Evolutionary conservation across 2,888 invertebrate species (phyloP).

Genomic region (Tetropium fuscum): DNA sequence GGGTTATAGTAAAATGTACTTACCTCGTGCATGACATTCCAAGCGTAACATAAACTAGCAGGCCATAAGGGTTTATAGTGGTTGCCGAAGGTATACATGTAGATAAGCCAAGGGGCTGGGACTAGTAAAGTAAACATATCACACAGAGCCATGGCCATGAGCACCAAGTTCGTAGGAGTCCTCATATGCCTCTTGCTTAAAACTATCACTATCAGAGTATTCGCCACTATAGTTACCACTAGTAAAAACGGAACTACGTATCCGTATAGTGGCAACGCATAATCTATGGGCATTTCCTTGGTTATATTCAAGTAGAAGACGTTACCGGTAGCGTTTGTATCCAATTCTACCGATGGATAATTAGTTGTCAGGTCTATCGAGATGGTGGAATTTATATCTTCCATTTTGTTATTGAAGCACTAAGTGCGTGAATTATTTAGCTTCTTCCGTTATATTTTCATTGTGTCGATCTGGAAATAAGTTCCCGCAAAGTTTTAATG

Average conservation of each 20-base stretch:
- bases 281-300: conserved; percentile 74
- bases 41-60: conserved; percentile 81
- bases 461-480: background rate
- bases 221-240: conserved; percentile 89
- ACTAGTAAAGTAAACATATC: conserved; percentile 94
- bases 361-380: background rate
- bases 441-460: background rate
- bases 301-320: conserved; percentile 72
- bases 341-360: conserved; percentile 5
- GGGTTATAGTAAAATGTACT: conserved; percentile 55
- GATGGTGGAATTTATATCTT: conserved; percentile 3
- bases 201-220: conserved; percentile 91
- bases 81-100: conserved; percentile 92
- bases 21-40: conserved; percentile 85
- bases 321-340: conserved; percentile 1
- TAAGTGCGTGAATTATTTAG: background rate
- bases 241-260: conserved; percentile 87
- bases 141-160: conserved; percentile 96
- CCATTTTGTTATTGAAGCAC: background rate
- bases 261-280: conserved; percentile 80
- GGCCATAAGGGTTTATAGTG: conserved; percentile 85
- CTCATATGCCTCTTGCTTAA: conserved; percentile 91
- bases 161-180: conserved; percentile 91
- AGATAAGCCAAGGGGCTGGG: conserved; percentile 91
- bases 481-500: no score